phyloP scores from a whole-genome alignment of 2,113 vertebrate species.

The Brachypodius melanocephalos region DNA sequence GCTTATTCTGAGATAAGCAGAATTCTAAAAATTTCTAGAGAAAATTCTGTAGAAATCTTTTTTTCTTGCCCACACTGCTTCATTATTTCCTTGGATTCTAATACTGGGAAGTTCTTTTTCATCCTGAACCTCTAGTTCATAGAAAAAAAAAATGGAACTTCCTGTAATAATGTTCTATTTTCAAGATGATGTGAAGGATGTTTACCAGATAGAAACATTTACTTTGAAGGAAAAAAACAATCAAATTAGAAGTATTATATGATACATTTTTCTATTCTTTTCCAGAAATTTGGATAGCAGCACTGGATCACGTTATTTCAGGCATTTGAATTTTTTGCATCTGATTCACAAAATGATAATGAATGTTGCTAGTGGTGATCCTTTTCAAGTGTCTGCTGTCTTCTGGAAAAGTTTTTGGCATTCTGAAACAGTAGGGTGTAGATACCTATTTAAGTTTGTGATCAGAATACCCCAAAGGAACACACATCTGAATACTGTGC shows the following conservation, averaged over 20 bases:
- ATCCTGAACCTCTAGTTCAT: background rate
- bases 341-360: background rate
- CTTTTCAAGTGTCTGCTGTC: background rate
- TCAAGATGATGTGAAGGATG: background rate
- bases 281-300: background rate
- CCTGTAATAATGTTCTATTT: background rate
- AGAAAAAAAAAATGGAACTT: background rate
- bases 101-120: background rate
- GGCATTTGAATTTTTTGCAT: background rate
- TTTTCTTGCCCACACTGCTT: background rate
- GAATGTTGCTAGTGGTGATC: background rate
- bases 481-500: fast-evolving
- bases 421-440: background rate
- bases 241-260: background rate
- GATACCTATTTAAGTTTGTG: background rate
- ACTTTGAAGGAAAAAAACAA: background rate
- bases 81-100: background rate
- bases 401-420: background rate
- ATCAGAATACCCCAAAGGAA: background rate
- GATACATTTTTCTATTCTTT: background rate
- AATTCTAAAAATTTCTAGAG: background rate
- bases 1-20: background rate
- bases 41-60: background rate
- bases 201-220: background rate
- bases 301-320: background rate